Evolutionary conservation across 2,113 vertebrate genomes (phyloP).

Genomic region (Bos taurus): DNA sequence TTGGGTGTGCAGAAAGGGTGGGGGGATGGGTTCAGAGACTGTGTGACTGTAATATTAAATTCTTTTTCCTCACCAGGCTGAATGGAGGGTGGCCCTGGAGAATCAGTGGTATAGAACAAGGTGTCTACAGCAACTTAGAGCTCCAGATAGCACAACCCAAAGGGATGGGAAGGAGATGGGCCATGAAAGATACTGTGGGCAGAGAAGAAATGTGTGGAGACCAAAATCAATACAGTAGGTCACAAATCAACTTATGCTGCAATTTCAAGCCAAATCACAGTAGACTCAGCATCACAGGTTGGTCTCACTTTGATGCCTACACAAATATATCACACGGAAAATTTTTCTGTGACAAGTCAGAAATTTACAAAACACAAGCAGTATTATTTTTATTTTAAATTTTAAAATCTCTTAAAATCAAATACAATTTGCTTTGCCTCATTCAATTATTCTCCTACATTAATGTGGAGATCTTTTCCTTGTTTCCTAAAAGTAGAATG

Average conservation of each 20-base stretch:
- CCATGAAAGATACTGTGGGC: fast-evolving
- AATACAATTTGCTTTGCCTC: background rate
- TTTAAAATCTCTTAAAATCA: background rate
- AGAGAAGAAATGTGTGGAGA: background rate
- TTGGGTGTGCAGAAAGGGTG: background rate
- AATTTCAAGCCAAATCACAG: background rate
- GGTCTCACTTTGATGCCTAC: background rate
- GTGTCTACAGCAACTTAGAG: background rate
- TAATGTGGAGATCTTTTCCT: background rate
- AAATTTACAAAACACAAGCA: background rate
- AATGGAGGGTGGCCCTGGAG: background rate
- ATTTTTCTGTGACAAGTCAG: background rate
- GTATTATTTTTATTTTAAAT: background rate
- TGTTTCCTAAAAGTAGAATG: background rate
- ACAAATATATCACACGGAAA: background rate
- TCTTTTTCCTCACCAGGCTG: too few relatives aligned
- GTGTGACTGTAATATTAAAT: too few relatives aligned
- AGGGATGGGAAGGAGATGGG: background rate
- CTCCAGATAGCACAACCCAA: background rate
- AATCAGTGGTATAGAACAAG: background rate
- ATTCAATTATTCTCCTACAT: background rate
- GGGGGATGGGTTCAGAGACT: background rate
- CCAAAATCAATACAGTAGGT: too few relatives aligned
- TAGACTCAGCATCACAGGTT: background rate
- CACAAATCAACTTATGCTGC: background rate